These are phyloP conservation scores for Panonychus citri DNA, from an alignment of 1,140 invertebrate genomes.

Conservation along the genomic window DNA sequence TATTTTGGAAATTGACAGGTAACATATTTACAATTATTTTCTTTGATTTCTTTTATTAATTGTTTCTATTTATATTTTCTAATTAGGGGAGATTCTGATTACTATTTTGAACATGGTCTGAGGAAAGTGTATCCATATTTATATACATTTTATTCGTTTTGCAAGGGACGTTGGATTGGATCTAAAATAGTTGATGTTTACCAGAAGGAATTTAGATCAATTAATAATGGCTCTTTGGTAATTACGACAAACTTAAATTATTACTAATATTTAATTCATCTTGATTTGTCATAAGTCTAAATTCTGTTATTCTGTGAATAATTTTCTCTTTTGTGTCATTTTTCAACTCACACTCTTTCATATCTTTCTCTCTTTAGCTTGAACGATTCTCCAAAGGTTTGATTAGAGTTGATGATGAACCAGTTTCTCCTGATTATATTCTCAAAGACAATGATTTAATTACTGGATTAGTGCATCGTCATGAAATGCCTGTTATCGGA, in stretches of 20 bases:
- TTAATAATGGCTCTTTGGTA: neutral
- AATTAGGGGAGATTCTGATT: conserved; percentile 21
- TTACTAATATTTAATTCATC: neutral
- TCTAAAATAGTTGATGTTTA: conserved; percentile 47
- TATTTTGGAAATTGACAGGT: too few relatives aligned
- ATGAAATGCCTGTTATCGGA: conserved; percentile 22
- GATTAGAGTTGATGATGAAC: conserved; percentile 80
- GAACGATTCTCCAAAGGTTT: conserved; percentile 61
- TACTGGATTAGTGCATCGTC: conserved; percentile 44
- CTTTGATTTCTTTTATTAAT: too few relatives aligned
- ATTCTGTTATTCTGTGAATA: too few relatives aligned
- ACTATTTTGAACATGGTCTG: conserved; percentile 87
- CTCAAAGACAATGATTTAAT: conserved; percentile 82
- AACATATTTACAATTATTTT: too few relatives aligned
- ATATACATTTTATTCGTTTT: conserved; percentile 87
- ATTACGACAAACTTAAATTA: neutral
- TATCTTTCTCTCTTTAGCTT: neutral
- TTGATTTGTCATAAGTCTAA: neutral
- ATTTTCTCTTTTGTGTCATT: neutral
- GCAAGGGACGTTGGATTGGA: conserved; percentile 90
- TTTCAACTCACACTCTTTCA: neutral
- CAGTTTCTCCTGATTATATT: conserved; percentile 64
- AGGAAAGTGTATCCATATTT: conserved; percentile 97
- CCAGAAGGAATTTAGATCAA: conserved; percentile 7
- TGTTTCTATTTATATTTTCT: too few relatives aligned